Conservation (phyloP, 2,888 invertebrate genomes). For the Nemurella pictetii region DNA sequence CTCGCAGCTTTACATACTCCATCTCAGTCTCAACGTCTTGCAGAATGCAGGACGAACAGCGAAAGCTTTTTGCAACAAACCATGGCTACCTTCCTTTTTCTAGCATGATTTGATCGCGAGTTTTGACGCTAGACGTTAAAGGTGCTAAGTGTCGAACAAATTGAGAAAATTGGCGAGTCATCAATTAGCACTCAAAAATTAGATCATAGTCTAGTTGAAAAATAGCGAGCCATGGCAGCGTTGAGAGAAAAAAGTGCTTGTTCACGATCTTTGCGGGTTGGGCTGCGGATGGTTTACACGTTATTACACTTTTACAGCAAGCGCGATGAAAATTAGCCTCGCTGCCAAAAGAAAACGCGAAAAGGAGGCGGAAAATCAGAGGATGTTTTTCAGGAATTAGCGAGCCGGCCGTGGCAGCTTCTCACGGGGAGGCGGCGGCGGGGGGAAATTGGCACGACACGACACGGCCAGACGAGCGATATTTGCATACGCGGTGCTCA, state of each 20-base stretch:
- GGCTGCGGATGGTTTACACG: not conserved
- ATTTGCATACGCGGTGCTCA: not conserved
- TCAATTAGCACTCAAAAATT: not conserved
- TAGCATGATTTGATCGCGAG: not conserved
- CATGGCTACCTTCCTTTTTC: not conserved
- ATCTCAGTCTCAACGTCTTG: not conserved
- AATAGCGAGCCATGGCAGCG: not conserved
- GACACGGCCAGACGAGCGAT: too few relatives aligned
- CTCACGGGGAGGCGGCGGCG: too few relatives aligned
- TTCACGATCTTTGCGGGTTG: not conserved
- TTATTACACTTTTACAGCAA: too few relatives aligned
- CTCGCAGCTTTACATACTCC: not conserved
- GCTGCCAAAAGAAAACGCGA: not conserved
- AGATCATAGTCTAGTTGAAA: not conserved
- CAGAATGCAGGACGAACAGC: not conserved
- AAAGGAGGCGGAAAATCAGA: not conserved
- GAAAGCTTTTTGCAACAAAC: not conserved
- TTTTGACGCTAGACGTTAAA: not conserved
- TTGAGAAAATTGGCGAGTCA: not conserved
- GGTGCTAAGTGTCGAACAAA: not conserved
- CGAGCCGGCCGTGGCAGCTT: not conserved
- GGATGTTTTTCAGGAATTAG: not conserved
- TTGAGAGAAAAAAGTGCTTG: not conserved
- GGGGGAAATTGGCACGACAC: not conserved
- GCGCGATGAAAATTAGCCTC: not conserved